A percentile compares a stretch with the other conserved stretches of the same genome.
These are phyloP conservation scores for Cyprinodon diabolis DNA, from an alignment of 2,797 vertebrate genomes.

Conservation along the genomic window DNA sequence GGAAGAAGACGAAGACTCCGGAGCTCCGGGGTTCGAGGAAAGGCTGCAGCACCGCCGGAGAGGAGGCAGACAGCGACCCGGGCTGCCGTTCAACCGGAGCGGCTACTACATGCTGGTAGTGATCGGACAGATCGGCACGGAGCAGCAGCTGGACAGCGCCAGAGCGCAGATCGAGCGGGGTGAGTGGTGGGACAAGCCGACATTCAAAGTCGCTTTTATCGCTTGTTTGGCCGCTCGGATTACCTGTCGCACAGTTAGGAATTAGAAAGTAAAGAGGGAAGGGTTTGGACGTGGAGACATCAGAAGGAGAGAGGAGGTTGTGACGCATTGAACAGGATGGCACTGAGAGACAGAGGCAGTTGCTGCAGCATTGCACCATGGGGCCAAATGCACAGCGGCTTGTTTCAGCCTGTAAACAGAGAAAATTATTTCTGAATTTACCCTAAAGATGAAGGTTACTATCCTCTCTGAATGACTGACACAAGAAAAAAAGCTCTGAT, in stretches of 20 bases:
- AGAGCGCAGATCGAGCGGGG: slow-evolving; percentile 88
- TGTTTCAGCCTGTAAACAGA: slow-evolving; percentile 3
- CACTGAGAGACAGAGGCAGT: slow-evolving; percentile 27
- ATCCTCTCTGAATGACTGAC: too few species aligned
- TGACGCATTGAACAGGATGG: slow-evolving; percentile 57
- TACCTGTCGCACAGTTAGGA: neutral
- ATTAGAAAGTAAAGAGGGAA: neutral
- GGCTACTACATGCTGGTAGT: slow-evolving; percentile 88
- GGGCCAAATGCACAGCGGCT: slow-evolving; percentile 42
- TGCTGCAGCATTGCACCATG: slow-evolving; percentile 73
- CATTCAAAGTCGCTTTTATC: neutral
- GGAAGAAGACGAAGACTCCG: slow-evolving; percentile 72
- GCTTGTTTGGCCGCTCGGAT: neutral
- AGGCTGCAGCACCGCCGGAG: slow-evolving; percentile 70
- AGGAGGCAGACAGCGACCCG: slow-evolving; percentile 58
- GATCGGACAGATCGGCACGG: slow-evolving; percentile 89
- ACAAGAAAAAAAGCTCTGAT: too few species aligned
- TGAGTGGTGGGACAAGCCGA: slow-evolving; percentile 72
- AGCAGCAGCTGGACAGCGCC: slow-evolving; percentile 86
- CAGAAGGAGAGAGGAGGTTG: slow-evolving; percentile 1
- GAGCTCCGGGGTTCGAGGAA: slow-evolving; percentile 61
- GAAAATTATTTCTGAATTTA: too few species aligned
- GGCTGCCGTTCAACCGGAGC: slow-evolving; percentile 75
- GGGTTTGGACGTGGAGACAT: neutral
- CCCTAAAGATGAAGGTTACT: too few species aligned